Percentiles rank a stretch among this genome's conserved stretches.
These are phyloP conservation scores for Solen grandis DNA, from an alignment of 1,140 invertebrate species.

Conservation along the genomic window DNA sequence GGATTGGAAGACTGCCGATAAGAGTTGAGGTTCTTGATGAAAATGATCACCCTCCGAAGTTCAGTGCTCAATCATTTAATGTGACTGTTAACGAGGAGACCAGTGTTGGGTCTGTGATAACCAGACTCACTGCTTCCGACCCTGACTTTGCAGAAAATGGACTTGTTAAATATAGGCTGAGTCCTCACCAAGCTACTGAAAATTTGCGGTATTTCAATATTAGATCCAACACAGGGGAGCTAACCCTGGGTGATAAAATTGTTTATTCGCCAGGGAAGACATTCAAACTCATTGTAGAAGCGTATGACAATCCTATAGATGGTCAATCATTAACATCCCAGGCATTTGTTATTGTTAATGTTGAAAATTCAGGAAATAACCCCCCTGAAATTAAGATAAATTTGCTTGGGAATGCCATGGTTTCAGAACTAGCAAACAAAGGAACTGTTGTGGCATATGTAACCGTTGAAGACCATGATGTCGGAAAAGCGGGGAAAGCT, in stretches of 20 bases:
- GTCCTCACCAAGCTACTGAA: conserved; percentile 32
- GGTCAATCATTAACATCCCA: conserved; percentile 48
- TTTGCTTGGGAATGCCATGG: conserved; percentile 19
- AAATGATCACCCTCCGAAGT: conserved; percentile 47
- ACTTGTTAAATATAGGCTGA: conserved; percentile 32
- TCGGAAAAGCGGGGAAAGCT: conserved; percentile 69
- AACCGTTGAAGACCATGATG: conserved; percentile 69
- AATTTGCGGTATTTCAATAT: conserved; percentile 43
- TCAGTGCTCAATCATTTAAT: conserved; percentile 35
- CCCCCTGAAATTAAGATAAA: conserved; percentile 42
- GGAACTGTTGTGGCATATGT: conserved; percentile 72
- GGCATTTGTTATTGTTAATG: conserved; percentile 34
- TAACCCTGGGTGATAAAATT: conserved; percentile 28
- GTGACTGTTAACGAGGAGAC: conserved; percentile 32
- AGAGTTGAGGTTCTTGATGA: conserved; percentile 28
- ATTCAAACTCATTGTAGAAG: conserved; percentile 51
- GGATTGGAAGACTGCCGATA: conserved; percentile 24
- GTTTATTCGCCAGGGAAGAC: conserved; percentile 35
- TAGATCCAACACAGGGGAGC: conserved; percentile 40
- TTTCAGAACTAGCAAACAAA: conserved; percentile 66
- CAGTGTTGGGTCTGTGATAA: conserved; percentile 5
- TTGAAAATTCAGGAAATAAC: conserved; percentile 52
- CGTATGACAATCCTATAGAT: conserved; percentile 44
- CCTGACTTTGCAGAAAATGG: conserved; percentile 33
- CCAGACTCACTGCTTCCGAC: conserved; percentile 39